These are phyloP conservation scores for Mastomys natalensis DNA, from an alignment of 2,113 vertebrate species.

Conservation along the genomic window DNA sequence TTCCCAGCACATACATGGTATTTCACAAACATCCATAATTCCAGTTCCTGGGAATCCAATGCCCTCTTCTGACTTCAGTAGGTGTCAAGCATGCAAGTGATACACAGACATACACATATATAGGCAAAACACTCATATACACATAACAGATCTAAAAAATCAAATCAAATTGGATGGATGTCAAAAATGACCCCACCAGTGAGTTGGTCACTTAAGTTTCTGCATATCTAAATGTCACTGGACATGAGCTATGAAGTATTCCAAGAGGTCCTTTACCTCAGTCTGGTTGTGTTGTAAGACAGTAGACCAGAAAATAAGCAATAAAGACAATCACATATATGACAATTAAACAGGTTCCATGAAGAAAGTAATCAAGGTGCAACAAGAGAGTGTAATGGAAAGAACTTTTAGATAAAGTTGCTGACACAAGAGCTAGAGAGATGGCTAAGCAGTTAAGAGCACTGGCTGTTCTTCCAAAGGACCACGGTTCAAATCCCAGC, in stretches of 20 bases:
- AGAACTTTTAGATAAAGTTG: background rate
- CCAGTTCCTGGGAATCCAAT: background rate
- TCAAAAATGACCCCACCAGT: background rate
- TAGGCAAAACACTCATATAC: background rate
- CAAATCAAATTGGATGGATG: background rate
- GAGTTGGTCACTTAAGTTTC: background rate
- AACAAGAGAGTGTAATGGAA: background rate
- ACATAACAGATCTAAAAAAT: background rate
- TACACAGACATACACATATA: background rate
- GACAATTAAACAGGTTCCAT: background rate
- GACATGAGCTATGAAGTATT: background rate
- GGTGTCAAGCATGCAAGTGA: background rate
- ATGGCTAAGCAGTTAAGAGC: background rate
- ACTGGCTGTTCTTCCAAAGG: background rate
- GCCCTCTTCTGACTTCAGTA: background rate
- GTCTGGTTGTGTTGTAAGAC: background rate
- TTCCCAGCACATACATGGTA: background rate
- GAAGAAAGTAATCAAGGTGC: background rate
- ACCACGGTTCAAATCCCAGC: background rate
- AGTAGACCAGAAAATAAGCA: background rate
- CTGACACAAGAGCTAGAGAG: background rate
- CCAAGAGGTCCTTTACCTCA: background rate
- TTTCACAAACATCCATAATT: background rate
- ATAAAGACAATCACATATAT: background rate
- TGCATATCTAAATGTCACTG: background rate